Conservation (phyloP, 2,113 vertebrate genomes). For the Candoia aspera region DNA sequence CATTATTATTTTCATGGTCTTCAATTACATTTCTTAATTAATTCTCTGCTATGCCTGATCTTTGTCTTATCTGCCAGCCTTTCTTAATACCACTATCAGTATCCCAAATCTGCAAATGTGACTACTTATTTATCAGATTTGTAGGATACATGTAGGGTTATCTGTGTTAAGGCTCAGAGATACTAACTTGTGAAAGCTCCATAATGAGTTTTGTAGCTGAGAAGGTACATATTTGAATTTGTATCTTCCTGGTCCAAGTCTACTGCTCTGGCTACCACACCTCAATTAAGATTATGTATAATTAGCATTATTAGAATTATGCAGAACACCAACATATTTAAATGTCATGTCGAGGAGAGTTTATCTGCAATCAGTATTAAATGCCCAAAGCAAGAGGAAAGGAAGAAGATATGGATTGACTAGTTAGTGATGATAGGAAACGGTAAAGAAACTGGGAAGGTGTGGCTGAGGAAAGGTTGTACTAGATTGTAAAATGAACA, state of each 20-base stretch:
- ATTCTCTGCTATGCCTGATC: background rate
- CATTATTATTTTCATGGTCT: background rate
- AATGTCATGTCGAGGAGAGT: background rate
- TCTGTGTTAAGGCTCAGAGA: background rate
- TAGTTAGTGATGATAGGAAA: background rate
- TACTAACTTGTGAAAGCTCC: background rate
- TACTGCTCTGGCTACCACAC: background rate
- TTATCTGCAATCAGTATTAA: background rate
- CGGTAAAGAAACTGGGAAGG: background rate
- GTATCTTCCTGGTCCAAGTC: too few relatives aligned
- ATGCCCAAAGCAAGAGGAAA: background rate
- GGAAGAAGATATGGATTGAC: background rate
- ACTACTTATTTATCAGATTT: background rate
- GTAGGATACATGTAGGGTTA: background rate
- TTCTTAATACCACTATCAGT: background rate
- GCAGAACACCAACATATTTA: background rate
- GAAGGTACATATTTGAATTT: background rate
- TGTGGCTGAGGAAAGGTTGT: background rate
- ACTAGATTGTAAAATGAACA: background rate
- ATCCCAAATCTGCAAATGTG: background rate
- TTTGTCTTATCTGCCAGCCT: background rate
- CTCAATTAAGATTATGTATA: background rate
- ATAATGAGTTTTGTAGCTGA: background rate
- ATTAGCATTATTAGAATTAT: background rate
- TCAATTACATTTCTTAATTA: background rate